Percentiles rank a stretch among this genome's conserved stretches.
These are phyloP conservation scores for Garra rufa DNA, from an alignment of 2,113 vertebrate genomes.

Conservation along the genomic window DNA sequence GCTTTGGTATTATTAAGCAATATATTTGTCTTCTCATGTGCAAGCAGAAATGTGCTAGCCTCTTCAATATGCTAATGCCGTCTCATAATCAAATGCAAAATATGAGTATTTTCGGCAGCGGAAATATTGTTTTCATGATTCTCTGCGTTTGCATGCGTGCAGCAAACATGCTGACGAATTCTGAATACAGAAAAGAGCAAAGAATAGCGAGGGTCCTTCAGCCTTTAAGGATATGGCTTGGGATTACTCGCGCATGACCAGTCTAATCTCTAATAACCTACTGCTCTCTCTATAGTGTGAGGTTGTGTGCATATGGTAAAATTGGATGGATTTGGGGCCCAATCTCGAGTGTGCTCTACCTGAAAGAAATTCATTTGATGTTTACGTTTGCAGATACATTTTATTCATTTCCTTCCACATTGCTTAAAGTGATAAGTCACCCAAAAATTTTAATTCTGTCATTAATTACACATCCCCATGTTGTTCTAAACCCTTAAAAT, in stretches of 20 bases:
- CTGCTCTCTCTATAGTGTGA: neutral
- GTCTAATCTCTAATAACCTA: slow-evolving; percentile 26
- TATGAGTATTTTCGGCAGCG: slow-evolving; percentile 26
- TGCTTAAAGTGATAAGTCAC: neutral
- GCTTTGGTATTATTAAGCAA: slow-evolving; percentile 20
- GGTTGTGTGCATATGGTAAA: slow-evolving; percentile 15
- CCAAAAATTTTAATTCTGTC: neutral
- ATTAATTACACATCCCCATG: neutral
- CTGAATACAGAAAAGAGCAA: slow-evolving; percentile 33
- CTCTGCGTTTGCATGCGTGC: neutral
- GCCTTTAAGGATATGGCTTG: slow-evolving; percentile 23
- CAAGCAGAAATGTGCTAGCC: slow-evolving; percentile 33
- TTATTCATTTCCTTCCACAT: neutral
- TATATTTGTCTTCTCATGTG: slow-evolving; percentile 27
- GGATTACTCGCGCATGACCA: slow-evolving; percentile 6
- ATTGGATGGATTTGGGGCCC: neutral
- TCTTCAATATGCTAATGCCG: slow-evolving; percentile 41
- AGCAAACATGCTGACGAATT: slow-evolving; percentile 21
- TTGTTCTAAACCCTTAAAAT: no score
- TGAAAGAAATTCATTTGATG: neutral
- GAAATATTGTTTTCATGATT: slow-evolving; percentile 40
- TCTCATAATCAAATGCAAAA: slow-evolving; percentile 40
- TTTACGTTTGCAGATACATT: neutral
- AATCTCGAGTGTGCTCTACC: neutral
- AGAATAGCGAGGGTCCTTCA: neutral